Percentiles rank a stretch among this genome's conserved stretches.
Evolutionary conservation across 2,888 invertebrate species (phyloP).

Genomic region (Seladonia tumulorum): DNA sequence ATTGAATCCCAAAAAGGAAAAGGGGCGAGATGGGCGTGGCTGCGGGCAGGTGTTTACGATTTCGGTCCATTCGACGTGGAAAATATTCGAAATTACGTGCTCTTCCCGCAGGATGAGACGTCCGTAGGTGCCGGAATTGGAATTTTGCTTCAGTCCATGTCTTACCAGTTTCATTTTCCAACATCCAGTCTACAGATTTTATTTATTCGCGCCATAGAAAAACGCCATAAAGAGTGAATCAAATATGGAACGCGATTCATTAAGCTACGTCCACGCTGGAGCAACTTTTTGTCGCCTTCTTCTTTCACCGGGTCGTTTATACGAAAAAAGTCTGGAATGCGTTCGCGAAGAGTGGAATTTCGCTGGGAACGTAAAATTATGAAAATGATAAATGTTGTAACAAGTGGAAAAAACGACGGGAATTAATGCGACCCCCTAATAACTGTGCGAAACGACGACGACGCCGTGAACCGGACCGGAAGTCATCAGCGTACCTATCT

Average conservation of each 20-base stretch:
- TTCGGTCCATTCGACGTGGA: neutral
- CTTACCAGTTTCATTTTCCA: too few species aligned
- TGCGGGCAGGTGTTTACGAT: neutral
- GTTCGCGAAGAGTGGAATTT: neutral
- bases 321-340: neutral
- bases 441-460: neutral
- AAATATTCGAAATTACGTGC: neutral
- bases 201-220: too few species aligned
- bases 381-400: too few species aligned
- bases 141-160: too few species aligned
- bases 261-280: too few species aligned
- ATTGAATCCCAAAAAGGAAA: neutral
- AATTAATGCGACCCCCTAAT: neutral
- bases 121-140: neutral
- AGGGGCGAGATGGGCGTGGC: neutral
- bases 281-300: too few species aligned
- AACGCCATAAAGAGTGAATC: too few species aligned
- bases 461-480: neutral
- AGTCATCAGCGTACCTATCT: slow-evolving; percentile 4
- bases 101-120: neutral
- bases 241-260: too few species aligned
- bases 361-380: too few species aligned
- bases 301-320: too few species aligned
- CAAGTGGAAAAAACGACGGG: neutral
- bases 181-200: too few species aligned